Percentiles rank a stretch among this genome's conserved stretches.
Conservation (phyloP, 2,888 invertebrate genomes). For the Ethmia dodecea region DNA sequence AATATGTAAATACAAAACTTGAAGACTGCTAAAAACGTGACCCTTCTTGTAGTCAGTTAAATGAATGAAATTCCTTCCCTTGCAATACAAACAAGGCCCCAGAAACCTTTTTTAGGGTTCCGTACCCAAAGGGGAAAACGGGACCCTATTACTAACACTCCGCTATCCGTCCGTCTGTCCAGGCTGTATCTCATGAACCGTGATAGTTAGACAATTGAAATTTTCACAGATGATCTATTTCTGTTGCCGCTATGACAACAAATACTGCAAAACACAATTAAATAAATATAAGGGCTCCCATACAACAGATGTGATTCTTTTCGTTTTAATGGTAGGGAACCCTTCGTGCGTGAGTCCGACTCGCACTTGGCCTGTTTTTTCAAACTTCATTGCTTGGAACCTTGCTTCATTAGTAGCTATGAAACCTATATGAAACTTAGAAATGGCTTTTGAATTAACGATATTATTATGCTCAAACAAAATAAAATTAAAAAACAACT, state of each 20-base stretch:
- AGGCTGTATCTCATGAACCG: background rate
- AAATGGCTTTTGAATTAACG: too few species aligned
- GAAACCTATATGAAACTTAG: too few species aligned
- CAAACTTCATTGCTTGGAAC: too few species aligned
- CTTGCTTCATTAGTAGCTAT: too few species aligned
- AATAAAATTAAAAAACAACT: too few species aligned
- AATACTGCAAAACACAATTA: background rate
- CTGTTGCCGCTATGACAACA: background rate
- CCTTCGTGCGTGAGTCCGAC: background rate
- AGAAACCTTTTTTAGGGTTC: background rate
- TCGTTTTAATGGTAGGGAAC: background rate
- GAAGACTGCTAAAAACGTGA: too few species aligned
- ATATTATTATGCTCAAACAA: too few species aligned
- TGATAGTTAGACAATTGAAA: background rate
- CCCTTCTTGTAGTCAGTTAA: too few species aligned
- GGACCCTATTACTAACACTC: background rate
- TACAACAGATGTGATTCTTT: background rate
- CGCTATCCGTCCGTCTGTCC: background rate
- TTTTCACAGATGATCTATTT: background rate
- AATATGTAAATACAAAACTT: too few species aligned
- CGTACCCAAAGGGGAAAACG: background rate
- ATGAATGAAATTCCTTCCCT: too few species aligned
- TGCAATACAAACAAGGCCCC: too few species aligned
- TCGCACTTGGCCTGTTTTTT: background rate
- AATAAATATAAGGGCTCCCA: too few species aligned